A percentile compares a stretch with the other conserved stretches of the same genome.
These are phyloP conservation scores for Gari tellinella DNA, from an alignment of 2,888 invertebrate species.

Conservation along the genomic window DNA sequence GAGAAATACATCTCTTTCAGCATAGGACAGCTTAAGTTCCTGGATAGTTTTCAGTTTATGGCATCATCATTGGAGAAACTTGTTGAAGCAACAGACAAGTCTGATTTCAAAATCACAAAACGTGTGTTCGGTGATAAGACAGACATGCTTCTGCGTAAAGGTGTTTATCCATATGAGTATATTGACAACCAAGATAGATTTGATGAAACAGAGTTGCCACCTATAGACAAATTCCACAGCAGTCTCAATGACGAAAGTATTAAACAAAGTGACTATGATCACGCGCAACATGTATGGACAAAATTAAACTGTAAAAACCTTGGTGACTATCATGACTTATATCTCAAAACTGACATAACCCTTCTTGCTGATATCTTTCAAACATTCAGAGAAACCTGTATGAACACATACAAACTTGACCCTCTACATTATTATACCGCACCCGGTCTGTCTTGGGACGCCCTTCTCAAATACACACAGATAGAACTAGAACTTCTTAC, in stretches of 20 bases:
- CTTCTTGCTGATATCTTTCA: constrained; percentile 21
- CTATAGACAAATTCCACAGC: constrained; percentile 46
- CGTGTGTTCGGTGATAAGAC: constrained; percentile 10
- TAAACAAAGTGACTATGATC: constrained; percentile 58
- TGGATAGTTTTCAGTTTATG: no score
- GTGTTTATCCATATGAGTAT: no score
- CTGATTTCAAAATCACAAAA: constrained; percentile 19
- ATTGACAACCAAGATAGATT: constrained; percentile 19
- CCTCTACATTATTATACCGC: no score
- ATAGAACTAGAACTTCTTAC: constrained; percentile 70
- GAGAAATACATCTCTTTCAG: no score
- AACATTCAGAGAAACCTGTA: constrained; percentile 62
- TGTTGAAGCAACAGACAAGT: constrained; percentile 25
- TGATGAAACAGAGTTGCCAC: constrained; percentile 52
- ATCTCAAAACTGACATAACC: no score
- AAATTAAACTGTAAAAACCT: constrained; percentile 58
- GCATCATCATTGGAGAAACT: no score
- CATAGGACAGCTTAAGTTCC: no score
- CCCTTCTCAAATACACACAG: constrained; percentile 69
- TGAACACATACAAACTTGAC: no score
- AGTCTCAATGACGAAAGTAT: constrained; percentile 36
- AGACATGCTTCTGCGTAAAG: constrained; percentile 7
- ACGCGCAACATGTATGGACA: constrained; percentile 52
- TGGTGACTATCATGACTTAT: constrained; percentile 55
- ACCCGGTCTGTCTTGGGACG: constrained; percentile 78